Percentiles rank a stretch among this genome's conserved stretches.
Evolutionary conservation across 2,113 vertebrate genomes (phyloP).

Genomic region (Tychaedon coryphoeus): DNA sequence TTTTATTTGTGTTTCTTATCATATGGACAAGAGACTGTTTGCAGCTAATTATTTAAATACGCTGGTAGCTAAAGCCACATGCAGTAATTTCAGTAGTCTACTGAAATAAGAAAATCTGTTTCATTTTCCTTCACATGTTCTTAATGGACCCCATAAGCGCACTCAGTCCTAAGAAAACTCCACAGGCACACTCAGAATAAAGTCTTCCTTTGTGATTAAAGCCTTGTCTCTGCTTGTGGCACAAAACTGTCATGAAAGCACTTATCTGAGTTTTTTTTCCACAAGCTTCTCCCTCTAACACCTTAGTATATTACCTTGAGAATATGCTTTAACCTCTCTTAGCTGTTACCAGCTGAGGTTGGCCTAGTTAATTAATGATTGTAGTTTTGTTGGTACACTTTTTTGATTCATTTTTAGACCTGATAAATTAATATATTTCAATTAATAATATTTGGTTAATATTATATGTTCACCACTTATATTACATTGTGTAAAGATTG

Average conservation of each 20-base stretch:
- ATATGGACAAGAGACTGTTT: neutral
- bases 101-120: neutral
- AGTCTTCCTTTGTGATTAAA: neutral
- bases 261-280: accelerated
- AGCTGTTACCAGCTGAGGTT: neutral
- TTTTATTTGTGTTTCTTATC: neutral
- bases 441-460: neutral
- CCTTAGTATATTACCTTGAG: neutral
- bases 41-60: neutral
- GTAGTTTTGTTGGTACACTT: neutral
- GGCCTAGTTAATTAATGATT: neutral
- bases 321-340: neutral
- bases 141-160: neutral
- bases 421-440: neutral
- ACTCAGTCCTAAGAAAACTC: neutral
- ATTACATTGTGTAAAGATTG: neutral
- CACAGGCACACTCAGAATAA: neutral
- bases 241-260: neutral
- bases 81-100: neutral
- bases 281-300: neutral
- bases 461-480: neutral
- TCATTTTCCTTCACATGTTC: neutral
- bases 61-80: neutral
- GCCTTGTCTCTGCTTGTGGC: neutral
- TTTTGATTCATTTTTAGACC: neutral